phyloP scores from a whole-genome alignment of 1,140 invertebrate species.

The Hermetia illucens region DNA sequence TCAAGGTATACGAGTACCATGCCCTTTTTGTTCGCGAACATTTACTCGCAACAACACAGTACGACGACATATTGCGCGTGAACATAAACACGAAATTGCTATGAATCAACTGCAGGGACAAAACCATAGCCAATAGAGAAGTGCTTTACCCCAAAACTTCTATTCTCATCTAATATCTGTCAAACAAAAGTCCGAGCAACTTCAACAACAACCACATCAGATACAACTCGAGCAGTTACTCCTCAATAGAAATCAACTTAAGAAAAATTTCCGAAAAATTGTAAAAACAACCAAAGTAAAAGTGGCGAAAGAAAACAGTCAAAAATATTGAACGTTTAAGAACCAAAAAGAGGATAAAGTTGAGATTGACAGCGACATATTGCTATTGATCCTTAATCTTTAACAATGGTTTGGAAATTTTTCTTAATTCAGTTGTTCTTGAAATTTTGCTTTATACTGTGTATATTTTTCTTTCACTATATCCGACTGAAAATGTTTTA shows the following conservation, averaged over 20 bases:
- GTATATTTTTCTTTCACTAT: too few species aligned
- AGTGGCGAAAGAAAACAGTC: slow-evolving; percentile 30
- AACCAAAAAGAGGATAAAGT: slow-evolving; percentile 8
- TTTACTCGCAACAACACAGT: slow-evolving; percentile 87
- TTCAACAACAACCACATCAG: slow-evolving; percentile 30
- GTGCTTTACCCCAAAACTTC: background rate
- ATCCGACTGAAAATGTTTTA: slow-evolving; percentile 31
- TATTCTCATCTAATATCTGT: background rate
- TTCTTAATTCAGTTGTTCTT: background rate
- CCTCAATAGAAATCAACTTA: too few species aligned
- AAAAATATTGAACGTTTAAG: slow-evolving; percentile 12
- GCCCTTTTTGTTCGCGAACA: slow-evolving; percentile 75
- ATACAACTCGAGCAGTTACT: too few species aligned
- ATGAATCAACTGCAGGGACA: slow-evolving; percentile 41
- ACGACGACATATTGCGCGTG: slow-evolving; percentile 69
- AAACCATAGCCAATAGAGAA: slow-evolving; percentile 42
- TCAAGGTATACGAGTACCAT: slow-evolving; percentile 76
- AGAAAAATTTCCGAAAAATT: slow-evolving; percentile 29
- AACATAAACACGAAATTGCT: slow-evolving; percentile 63
- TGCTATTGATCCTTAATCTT: too few species aligned
- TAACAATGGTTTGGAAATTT: too few species aligned
- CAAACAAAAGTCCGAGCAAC: slow-evolving; percentile 10
- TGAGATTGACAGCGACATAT: too few species aligned
- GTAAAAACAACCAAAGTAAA: slow-evolving; percentile 25
- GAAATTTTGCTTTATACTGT: background rate